A percentile compares a stretch with the other conserved stretches of the same genome.
These are phyloP conservation scores for Paratilapia polleni DNA, from an alignment of 2,113 vertebrate species.

Conservation along the genomic window DNA sequence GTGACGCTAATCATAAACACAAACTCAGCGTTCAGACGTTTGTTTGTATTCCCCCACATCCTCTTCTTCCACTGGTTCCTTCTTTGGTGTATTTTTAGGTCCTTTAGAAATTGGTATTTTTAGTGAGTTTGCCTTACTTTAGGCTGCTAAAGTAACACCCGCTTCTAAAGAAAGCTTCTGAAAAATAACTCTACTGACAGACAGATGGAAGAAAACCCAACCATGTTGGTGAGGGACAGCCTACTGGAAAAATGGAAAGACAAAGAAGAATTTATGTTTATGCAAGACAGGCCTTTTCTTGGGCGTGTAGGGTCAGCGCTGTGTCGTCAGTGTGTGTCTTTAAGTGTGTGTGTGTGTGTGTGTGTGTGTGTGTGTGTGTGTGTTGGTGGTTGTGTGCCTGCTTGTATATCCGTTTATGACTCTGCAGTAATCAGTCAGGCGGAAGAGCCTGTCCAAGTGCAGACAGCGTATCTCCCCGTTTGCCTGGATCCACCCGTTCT, in stretches of 20 bases:
- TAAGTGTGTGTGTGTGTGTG: constrained; percentile 21
- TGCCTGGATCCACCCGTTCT: constrained; percentile 53
- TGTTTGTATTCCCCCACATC: constrained; percentile 42
- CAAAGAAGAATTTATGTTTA: constrained; percentile 70
- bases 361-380: neutral
- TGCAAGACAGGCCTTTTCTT: constrained; percentile 63
- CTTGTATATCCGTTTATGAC: constrained; percentile 65
- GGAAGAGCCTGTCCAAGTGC: constrained; percentile 70
- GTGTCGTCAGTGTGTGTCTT: constrained; percentile 47
- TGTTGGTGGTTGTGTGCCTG: constrained; percentile 3
- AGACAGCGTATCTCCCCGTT: constrained; percentile 69
- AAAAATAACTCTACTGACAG: constrained; percentile 58
- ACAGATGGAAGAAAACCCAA: constrained; percentile 52
- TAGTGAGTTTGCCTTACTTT: constrained; percentile 30
- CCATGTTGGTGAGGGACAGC: constrained; percentile 24
- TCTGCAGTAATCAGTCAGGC: constrained; percentile 67
- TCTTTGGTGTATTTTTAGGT: constrained; percentile 60
- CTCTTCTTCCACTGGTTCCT: constrained; percentile 42
- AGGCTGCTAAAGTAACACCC: constrained; percentile 17
- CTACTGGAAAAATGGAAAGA: constrained; percentile 53
- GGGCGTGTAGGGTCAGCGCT: constrained; percentile 57
- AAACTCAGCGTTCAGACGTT: constrained; percentile 40
- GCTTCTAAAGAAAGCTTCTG: constrained; percentile 46
- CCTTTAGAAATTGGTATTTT: constrained; percentile 54
- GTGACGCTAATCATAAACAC: constrained; percentile 2